These are phyloP conservation scores for Ceyx margarethae DNA, from an alignment of 2,113 vertebrate genomes.

Conservation along the genomic window DNA sequence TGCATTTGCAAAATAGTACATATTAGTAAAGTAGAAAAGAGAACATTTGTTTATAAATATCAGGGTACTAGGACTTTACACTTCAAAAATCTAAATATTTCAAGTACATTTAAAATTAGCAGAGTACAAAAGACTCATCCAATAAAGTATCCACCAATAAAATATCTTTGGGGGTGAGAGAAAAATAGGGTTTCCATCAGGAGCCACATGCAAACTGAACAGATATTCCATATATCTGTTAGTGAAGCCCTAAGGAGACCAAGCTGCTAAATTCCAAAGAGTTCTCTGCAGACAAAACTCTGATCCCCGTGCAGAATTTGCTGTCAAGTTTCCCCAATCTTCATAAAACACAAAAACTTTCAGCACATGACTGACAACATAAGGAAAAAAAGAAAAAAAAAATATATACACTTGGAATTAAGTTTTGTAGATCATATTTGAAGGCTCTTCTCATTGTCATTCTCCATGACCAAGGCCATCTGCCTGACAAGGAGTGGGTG, in stretches of 20 bases:
- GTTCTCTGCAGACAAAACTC: not conserved
- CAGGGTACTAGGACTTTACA: not conserved
- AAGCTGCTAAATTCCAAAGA: not conserved
- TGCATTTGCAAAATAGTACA: not conserved
- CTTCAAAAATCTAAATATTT: not conserved
- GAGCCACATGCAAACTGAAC: not conserved
- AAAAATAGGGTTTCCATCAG: constrained; percentile 13
- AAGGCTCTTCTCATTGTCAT: constrained; percentile 25
- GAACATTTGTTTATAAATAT: not conserved
- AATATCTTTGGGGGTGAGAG: not conserved
- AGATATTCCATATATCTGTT: constrained; percentile 20
- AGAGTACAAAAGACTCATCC: not conserved
- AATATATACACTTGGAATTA: not conserved
- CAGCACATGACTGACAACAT: constrained; percentile 7
- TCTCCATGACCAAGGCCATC: constrained; percentile 15
- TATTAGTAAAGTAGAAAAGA: not conserved
- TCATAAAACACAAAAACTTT: not conserved
- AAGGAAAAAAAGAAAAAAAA: not conserved
- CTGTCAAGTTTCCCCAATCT: not conserved
- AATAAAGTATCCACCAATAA: not conserved
- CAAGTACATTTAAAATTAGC: not conserved
- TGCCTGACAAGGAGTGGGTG: constrained; percentile 43
- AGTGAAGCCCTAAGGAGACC: not conserved
- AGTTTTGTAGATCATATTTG: not conserved
- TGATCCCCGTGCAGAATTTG: not conserved